phyloP scores from a whole-genome alignment of 2,888 invertebrate genomes.

The Epirrita christyi region DNA sequence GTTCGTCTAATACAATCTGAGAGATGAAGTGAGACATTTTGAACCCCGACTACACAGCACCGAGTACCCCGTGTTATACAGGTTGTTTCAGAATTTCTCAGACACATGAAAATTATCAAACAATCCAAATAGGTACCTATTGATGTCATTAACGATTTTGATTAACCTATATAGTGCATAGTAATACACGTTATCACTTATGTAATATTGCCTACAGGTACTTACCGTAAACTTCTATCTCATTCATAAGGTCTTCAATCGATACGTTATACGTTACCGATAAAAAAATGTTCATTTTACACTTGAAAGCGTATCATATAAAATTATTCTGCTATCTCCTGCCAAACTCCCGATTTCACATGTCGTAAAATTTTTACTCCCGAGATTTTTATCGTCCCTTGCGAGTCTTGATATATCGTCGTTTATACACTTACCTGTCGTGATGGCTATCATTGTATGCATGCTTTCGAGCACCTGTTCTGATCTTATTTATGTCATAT shows the following conservation, averaged over 20 bases:
- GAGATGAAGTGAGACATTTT: no score
- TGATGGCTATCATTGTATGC: slow-evolving; percentile 59
- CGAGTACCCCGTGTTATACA: no score
- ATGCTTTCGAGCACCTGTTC: slow-evolving; percentile 66
- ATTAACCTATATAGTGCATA: slow-evolving; percentile 7
- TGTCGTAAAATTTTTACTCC: slow-evolving; percentile 65
- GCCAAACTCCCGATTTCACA: slow-evolving; percentile 61
- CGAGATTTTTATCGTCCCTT: slow-evolving; percentile 59
- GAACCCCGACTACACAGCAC: no score
- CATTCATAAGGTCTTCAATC: slow-evolving; percentile 51
- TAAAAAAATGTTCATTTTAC: slow-evolving; percentile 61
- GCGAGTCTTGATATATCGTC: slow-evolving; percentile 53
- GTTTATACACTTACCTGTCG: slow-evolving; percentile 46
- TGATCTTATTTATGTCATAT: slow-evolving; percentile 60
- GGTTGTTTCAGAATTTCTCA: no score
- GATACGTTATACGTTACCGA: slow-evolving; percentile 48
- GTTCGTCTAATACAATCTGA: no score
- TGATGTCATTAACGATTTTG: slow-evolving; percentile 15
- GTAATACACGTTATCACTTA: slow-evolving; percentile 15
- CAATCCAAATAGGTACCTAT: not conserved
- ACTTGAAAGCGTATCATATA: slow-evolving; percentile 58
- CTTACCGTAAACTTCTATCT: slow-evolving; percentile 27
- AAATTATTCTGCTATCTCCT: slow-evolving; percentile 62
- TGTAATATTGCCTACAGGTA: slow-evolving; percentile 8
- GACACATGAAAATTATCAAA: no score